A percentile compares a stretch with the other conserved stretches of the same genome.
Evolutionary conservation across 1,140 invertebrate genomes (phyloP).

Genomic region (Aphaenogaster ashmeadi): DNA sequence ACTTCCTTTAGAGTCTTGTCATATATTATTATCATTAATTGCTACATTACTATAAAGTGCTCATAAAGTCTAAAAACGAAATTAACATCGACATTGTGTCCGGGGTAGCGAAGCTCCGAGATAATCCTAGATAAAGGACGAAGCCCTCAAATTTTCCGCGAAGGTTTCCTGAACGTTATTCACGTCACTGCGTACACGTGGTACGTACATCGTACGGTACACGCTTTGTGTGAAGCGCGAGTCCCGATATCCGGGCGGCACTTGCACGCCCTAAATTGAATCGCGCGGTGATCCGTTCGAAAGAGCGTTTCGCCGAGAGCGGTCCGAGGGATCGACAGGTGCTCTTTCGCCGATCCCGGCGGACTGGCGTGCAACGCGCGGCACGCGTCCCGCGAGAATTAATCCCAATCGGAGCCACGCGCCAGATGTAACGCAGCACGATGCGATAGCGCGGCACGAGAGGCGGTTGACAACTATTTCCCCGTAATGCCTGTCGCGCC

Average conservation of each 20-base stretch:
- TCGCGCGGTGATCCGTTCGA: conserved; percentile 36
- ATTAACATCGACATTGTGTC: neutral
- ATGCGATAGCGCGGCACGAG: conserved; percentile 19
- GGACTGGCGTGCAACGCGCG: conserved; percentile 1
- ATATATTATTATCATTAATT: neutral
- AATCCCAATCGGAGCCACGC: conserved; percentile 42
- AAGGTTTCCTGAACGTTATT: neutral
- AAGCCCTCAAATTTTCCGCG: neutral
- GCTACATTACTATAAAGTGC: neutral
- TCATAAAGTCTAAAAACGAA: neutral
- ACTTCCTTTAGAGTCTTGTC: neutral
- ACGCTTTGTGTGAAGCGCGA: conserved; percentile 7
- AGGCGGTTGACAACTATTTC: conserved; percentile 3
- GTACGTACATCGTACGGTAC: neutral
- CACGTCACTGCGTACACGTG: neutral
- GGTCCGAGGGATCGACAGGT: conserved; percentile 48
- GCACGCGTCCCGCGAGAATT: conserved; percentile 43
- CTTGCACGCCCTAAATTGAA: conserved; percentile 46
- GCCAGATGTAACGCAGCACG: conserved; percentile 28
- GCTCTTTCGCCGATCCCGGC: conserved; percentile 19
- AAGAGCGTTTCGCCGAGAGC: conserved; percentile 49
- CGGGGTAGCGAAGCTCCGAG: neutral
- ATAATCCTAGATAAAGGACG: neutral
- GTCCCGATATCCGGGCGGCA: conserved; percentile 23
- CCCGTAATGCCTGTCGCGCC: neutral